phyloP scores from a whole-genome alignment of 2,888 invertebrate species.

The Acleris emargana region DNA sequence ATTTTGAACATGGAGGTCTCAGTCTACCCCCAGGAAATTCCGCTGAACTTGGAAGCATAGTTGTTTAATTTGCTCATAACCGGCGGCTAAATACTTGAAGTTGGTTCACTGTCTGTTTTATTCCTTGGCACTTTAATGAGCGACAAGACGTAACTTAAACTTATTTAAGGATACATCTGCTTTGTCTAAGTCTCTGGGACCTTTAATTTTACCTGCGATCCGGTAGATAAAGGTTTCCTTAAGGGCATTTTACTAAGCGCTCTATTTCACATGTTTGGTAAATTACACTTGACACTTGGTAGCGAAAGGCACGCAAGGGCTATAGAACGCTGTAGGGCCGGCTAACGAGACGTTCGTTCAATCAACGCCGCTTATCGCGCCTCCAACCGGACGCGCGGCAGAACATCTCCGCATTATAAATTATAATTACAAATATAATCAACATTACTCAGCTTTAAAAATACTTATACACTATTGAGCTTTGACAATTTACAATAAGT shows the following conservation, averaged over 20 bases:
- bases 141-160: too few relatives aligned
- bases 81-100: not conserved
- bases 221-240: not conserved
- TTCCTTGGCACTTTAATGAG: not conserved
- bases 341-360: conserved; percentile 29
- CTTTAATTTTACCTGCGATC: not conserved
- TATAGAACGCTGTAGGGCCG: not conserved
- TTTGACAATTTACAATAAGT: not conserved
- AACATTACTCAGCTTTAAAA: conserved; percentile 9
- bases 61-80: not conserved
- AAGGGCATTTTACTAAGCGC: not conserved
- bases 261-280: conserved; percentile 7
- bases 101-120: conserved; percentile 1
- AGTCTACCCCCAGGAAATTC: too few relatives aligned
- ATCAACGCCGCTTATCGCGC: conserved; percentile 24
- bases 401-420: conserved; percentile 19
- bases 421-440: conserved; percentile 19
- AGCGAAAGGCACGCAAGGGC: not conserved
- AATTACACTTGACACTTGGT: conserved; percentile 12
- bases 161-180: not conserved
- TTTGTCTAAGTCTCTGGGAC: not conserved
- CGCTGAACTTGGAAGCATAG: not conserved
- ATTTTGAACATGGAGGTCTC: not conserved
- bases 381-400: conserved; percentile 4
- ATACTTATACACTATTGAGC: not conserved